These are phyloP conservation scores for Phyllotreta cruciferae DNA, from an alignment of 2,888 invertebrate species.

Conservation along the genomic window DNA sequence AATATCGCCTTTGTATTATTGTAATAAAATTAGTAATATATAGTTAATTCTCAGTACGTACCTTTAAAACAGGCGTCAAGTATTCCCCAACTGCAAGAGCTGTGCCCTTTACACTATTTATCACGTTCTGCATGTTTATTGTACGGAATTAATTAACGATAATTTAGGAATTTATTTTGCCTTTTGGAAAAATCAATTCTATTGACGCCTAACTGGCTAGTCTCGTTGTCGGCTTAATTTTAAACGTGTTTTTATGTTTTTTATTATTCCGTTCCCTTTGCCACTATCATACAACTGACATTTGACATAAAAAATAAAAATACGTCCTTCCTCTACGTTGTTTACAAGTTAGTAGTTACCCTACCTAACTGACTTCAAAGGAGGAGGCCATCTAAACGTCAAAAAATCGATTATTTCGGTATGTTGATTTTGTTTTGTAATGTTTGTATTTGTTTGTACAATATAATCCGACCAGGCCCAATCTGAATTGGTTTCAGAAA, in stretches of 20 bases:
- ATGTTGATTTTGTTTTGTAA: too few relatives aligned
- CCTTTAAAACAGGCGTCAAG: slow-evolving; percentile 95
- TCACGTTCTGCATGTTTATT: slow-evolving; percentile 86
- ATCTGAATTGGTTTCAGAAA: too few relatives aligned
- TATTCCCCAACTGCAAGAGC: slow-evolving; percentile 96
- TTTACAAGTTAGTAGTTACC: too few relatives aligned
- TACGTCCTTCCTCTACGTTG: too few relatives aligned
- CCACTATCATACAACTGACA: too few relatives aligned
- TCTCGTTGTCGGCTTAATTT: not conserved
- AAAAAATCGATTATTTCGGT: too few relatives aligned
- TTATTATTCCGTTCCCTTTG: not conserved
- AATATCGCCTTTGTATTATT: slow-evolving; percentile 8
- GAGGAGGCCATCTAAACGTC: too few relatives aligned
- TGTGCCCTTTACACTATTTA: slow-evolving; percentile 94
- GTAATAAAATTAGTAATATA: not conserved
- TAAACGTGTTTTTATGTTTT: not conserved
- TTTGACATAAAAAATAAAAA: too few relatives aligned
- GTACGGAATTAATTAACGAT: too few relatives aligned
- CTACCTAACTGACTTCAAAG: too few relatives aligned
- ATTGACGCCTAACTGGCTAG: slow-evolving; percentile 18
- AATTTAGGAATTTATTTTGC: not conserved
- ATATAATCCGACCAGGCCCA: too few relatives aligned
- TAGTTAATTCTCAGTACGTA: slow-evolving; percentile 55
- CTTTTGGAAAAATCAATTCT: slow-evolving; percentile 17
- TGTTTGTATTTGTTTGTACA: too few relatives aligned